phyloP scores from a whole-genome alignment of 2,113 vertebrate species.

The Pitta sordida region DNA sequence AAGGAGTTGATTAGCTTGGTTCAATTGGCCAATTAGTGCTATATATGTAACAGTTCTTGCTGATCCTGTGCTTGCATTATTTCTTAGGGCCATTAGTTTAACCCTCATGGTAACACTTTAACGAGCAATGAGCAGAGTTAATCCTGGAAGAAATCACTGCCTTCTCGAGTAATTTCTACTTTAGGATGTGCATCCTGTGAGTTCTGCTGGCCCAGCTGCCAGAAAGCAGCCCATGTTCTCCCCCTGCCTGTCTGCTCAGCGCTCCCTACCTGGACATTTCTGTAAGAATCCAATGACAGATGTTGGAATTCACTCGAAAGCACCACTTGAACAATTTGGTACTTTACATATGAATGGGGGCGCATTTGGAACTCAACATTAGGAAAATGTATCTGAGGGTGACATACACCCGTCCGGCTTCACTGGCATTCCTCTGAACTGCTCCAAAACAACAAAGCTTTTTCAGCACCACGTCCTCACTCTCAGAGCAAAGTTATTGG shows the following conservation, averaged over 20 bases:
- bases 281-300: background rate
- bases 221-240: background rate
- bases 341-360: background rate
- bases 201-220: background rate
- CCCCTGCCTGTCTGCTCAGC: background rate
- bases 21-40: constrained; percentile 17
- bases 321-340: background rate
- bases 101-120: constrained; percentile 14
- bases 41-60: background rate
- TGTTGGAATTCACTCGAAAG: background rate
- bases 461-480: background rate
- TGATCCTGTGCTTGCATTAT: background rate
- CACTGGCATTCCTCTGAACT: background rate
- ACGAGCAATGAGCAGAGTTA: background rate
- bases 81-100: constrained; percentile 38
- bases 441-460: background rate
- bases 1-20: background rate
- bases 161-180: background rate
- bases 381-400: background rate
- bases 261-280: background rate
- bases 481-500: background rate
- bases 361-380: background rate
- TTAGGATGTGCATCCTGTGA: background rate
- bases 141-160: background rate
- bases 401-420: background rate